Evolutionary conservation across 2,113 vertebrate genomes (phyloP).

Genomic region (Eptesicus fuscus): DNA sequence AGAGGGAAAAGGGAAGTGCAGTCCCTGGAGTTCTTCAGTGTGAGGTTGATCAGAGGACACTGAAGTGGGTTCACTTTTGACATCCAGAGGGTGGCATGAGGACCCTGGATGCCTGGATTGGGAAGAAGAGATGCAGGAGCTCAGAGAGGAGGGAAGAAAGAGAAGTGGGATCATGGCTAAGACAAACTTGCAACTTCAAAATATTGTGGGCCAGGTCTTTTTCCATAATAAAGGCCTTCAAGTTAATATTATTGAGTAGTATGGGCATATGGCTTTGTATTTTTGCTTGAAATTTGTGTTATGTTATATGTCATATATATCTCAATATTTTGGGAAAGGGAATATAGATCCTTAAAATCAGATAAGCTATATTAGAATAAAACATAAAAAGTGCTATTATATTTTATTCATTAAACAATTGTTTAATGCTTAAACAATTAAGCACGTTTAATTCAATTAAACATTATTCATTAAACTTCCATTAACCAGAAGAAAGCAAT

Average conservation of each 20-base stretch:
- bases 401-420: constrained; percentile 5
- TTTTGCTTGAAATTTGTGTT: not conserved
- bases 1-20: constrained; percentile 34
- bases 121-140: not conserved
- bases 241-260: not conserved
- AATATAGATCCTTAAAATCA: not conserved
- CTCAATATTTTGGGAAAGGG: constrained; percentile 22
- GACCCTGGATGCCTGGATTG: no score
- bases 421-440: not conserved
- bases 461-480: not conserved
- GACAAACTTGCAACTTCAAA: not conserved
- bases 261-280: not conserved
- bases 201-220: not conserved
- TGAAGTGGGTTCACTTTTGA: not conserved
- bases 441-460: constrained; percentile 25
- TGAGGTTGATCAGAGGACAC: not conserved
- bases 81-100: not conserved
- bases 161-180: not conserved
- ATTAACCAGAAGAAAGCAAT: not conserved
- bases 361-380: not conserved
- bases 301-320: not conserved
- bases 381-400: not conserved
- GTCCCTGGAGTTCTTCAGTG: not conserved
- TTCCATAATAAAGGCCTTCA: not conserved
- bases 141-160: not conserved